Conservation (phyloP, 2,797 vertebrate species). For the Acanthis flammea region DNA sequence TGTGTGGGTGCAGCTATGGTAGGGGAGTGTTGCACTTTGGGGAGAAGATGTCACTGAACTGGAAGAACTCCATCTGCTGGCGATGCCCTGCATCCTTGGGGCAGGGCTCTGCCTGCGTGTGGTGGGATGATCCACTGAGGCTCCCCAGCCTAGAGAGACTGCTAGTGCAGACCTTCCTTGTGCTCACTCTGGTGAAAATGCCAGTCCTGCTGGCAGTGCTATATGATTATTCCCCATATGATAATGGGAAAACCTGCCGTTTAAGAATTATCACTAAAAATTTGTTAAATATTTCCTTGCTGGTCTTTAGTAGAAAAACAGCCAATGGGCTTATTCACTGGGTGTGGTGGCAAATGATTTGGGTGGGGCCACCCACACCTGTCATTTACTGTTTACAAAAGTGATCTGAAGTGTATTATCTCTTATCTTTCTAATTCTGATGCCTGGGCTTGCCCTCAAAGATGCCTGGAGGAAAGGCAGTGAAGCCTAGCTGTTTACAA, state of each 20-base stretch:
- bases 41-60: neutral
- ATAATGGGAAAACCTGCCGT: neutral
- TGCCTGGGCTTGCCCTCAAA: neutral
- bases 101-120: neutral
- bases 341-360: neutral
- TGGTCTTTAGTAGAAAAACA: neutral
- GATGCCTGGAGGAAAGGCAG: neutral
- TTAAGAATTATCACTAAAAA: neutral
- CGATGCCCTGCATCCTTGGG: rapidly evolving
- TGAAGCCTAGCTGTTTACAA: neutral
- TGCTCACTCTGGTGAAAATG: neutral
- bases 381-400: neutral
- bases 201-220: neutral
- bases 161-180: neutral
- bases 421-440: neutral
- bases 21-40: neutral
- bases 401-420: neutral
- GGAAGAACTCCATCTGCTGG: slow-evolving; percentile 32
- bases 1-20: neutral
- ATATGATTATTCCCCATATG: neutral
- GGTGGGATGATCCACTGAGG: neutral
- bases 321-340: neutral
- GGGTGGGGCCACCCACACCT: neutral
- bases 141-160: neutral
- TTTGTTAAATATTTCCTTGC: neutral